phyloP scores from a whole-genome alignment of 1,140 invertebrate species.

The Kradibia gibbosae region DNA sequence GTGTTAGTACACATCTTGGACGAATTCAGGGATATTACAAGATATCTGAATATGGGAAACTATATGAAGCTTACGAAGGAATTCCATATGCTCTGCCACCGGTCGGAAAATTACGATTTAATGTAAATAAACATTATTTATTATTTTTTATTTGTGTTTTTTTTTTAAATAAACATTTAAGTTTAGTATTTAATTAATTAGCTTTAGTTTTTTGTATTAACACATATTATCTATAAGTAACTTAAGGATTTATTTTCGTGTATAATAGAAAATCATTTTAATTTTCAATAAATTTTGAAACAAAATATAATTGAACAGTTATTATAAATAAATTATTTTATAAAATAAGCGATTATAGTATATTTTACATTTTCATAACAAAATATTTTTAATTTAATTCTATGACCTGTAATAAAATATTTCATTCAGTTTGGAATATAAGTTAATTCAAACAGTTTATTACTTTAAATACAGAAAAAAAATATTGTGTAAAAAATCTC shows the following conservation, averaged over 20 bases:
- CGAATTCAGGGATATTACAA: constrained; percentile 53
- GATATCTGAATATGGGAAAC: constrained; percentile 51
- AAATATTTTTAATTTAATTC: too few species aligned
- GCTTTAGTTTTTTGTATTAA: too few species aligned
- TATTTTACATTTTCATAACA: too few species aligned
- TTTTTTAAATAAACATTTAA: background rate
- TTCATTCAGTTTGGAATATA: too few species aligned
- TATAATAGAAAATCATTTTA: background rate
- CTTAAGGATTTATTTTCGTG: too few species aligned
- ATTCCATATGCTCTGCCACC: constrained; percentile 76
- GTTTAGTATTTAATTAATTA: too few species aligned
- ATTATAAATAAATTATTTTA: background rate
- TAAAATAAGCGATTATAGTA: too few species aligned
- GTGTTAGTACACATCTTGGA: constrained; percentile 50
- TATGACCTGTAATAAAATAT: too few species aligned
- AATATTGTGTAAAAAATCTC: too few species aligned
- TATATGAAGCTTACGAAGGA: constrained; percentile 72
- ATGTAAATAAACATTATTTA: constrained; percentile 57
- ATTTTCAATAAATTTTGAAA: background rate
- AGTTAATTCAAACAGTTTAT: too few species aligned
- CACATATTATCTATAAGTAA: too few species aligned
- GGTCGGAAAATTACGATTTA: constrained; percentile 71
- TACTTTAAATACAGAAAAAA: too few species aligned
- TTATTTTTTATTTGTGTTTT: background rate
- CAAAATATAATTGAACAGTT: background rate